A percentile compares a stretch with the other conserved stretches of the same genome.
Conservation (phyloP, 2,113 vertebrate species). For the Stictonetta naevosa region DNA sequence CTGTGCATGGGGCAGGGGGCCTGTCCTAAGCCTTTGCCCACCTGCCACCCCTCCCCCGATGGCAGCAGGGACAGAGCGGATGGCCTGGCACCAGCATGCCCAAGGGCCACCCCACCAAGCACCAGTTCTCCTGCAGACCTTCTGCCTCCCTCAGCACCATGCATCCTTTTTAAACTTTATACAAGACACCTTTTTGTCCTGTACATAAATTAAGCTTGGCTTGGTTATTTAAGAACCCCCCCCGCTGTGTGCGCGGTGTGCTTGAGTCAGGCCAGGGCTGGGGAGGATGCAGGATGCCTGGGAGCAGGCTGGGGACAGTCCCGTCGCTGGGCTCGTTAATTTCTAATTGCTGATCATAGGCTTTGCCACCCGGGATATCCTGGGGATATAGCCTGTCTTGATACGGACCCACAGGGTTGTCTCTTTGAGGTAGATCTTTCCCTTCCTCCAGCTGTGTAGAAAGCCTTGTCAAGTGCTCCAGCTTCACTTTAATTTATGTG, state of each 20-base stretch:
- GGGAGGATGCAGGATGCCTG: background rate
- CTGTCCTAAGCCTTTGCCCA: background rate
- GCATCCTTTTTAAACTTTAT: background rate
- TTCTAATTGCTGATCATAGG: background rate
- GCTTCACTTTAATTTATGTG: background rate
- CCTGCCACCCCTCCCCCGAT: background rate
- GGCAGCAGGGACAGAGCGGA: background rate
- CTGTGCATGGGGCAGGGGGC: fast-evolving
- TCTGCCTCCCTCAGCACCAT: background rate
- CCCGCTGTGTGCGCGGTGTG: fast-evolving
- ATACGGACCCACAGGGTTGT: fast-evolving
- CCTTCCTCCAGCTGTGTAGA: background rate
- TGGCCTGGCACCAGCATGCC: background rate
- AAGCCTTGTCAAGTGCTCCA: background rate
- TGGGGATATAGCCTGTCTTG: background rate
- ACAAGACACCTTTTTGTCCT: background rate
- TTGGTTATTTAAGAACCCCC: background rate
- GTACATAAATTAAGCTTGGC: background rate
- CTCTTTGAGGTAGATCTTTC: background rate
- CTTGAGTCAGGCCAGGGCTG: background rate
- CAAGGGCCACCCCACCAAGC: background rate
- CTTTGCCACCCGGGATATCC: background rate
- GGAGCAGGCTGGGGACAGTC: background rate
- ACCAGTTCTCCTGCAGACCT: background rate
- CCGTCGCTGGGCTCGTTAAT: background rate